phyloP scores from a whole-genome alignment of 2,888 invertebrate genomes.

The Nemotelus pantherinus region DNA sequence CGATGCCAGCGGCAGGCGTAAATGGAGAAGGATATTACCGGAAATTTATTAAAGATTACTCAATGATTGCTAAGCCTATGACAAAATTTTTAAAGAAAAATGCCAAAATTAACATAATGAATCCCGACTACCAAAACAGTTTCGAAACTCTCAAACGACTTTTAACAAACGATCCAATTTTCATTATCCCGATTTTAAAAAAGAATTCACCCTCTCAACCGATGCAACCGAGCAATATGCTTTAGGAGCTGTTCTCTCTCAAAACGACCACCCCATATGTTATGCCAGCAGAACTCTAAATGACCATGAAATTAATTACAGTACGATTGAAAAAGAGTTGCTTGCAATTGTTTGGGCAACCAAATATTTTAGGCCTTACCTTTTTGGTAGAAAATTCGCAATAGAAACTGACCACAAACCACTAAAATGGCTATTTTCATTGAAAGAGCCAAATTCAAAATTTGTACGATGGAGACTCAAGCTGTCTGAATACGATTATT shows the following conservation, averaged over 20 bases:
- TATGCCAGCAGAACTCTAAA: constrained; percentile 55
- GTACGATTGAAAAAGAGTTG: constrained; percentile 52
- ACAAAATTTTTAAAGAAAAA: constrained; percentile 46
- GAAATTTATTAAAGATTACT: constrained; percentile 53
- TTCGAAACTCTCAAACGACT: constrained; percentile 35
- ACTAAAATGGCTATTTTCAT: not conserved
- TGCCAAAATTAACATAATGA: constrained; percentile 38
- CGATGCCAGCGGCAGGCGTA: constrained; percentile 33
- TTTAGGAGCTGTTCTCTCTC: constrained; percentile 54
- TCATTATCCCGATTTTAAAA: constrained; percentile 46
- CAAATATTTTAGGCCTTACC: constrained; percentile 58
- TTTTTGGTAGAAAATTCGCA: constrained; percentile 54
- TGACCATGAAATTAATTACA: constrained; percentile 53
- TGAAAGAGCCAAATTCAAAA: constrained; percentile 8
- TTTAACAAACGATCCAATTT: constrained; percentile 36
- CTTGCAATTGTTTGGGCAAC: constrained; percentile 46
- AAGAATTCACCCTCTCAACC: constrained; percentile 55
- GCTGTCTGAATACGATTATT: constrained; percentile 6
- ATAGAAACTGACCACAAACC: constrained; percentile 19
- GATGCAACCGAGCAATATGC: constrained; percentile 56
- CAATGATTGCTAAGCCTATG: constrained; percentile 7
- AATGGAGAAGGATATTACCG: constrained; percentile 1
- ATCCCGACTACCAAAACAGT: constrained; percentile 28
- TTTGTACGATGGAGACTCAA: not conserved
- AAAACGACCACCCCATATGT: constrained; percentile 54